A percentile compares a stretch with the other conserved stretches of the same genome.
Evolutionary conservation across 2,797 vertebrate genomes (phyloP).

Genomic region (Cossypha heuglini): DNA sequence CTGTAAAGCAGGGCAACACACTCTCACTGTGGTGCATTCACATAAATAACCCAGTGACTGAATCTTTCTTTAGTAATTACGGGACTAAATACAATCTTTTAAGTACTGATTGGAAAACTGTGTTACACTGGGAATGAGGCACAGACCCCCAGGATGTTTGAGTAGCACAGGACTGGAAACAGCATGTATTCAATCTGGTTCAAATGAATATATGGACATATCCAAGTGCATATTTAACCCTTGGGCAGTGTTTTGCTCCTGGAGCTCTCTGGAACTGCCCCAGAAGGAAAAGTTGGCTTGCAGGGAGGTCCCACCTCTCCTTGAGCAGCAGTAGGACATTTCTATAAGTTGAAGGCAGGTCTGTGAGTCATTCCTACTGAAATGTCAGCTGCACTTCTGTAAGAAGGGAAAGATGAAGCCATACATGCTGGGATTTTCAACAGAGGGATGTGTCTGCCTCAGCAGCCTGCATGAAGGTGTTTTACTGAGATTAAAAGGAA

Average conservation of each 20-base stretch:
- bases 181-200: accelerated
- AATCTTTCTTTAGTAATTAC: neutral
- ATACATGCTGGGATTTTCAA: neutral
- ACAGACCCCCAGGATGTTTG: accelerated
- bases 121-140: neutral
- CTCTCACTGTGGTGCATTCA: neutral
- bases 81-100: neutral
- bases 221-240: neutral
- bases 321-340: neutral
- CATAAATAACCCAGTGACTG: neutral
- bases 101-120: neutral
- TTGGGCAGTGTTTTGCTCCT: neutral
- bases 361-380: neutral
- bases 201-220: neutral
- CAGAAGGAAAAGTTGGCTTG: accelerated
- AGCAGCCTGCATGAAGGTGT: neutral
- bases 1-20: neutral
- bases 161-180: neutral
- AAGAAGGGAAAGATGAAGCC: neutral
- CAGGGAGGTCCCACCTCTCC: neutral
- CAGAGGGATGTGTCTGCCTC: neutral
- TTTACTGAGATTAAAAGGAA: neutral
- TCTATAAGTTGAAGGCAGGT: neutral
- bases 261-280: neutral
- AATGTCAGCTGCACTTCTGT: neutral